A percentile compares a stretch with the other conserved stretches of the same genome.
Conservation (phyloP, 2,888 invertebrate species). For the Nemotelus pantherinus region DNA sequence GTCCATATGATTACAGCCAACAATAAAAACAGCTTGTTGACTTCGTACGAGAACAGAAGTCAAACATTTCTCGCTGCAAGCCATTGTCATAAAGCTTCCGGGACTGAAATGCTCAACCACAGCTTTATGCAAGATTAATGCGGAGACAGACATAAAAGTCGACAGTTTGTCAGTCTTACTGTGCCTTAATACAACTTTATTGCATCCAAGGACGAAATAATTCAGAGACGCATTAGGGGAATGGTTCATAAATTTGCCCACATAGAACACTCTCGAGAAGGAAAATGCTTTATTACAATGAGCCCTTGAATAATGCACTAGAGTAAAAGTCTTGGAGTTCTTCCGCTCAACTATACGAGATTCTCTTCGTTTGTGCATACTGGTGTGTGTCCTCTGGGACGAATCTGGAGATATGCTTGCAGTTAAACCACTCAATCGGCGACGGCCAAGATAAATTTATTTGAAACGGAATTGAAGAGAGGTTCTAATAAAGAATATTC, state of each 20-base stretch:
- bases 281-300: slow-evolving; percentile 56
- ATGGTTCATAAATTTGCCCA: slow-evolving; percentile 51
- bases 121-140: slow-evolving; percentile 52
- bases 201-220: slow-evolving; percentile 51
- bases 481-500: slow-evolving; percentile 20
- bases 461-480: not conserved
- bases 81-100: slow-evolving; percentile 28
- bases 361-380: not conserved
- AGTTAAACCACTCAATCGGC: slow-evolving; percentile 6
- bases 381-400: not conserved
- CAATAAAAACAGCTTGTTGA: slow-evolving; percentile 10
- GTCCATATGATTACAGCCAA: slow-evolving; percentile 5
- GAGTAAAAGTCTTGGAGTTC: slow-evolving; percentile 53
- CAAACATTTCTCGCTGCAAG: slow-evolving; percentile 6
- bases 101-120: slow-evolving; percentile 21
- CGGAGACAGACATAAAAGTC: slow-evolving; percentile 47
- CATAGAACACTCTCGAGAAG: slow-evolving; percentile 48
- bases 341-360: slow-evolving; percentile 40
- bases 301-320: slow-evolving; percentile 55
- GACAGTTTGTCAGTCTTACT: slow-evolving; percentile 51
- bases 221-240: slow-evolving; percentile 51
- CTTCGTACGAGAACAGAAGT: not conserved
- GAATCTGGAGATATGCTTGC: not conserved
- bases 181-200: slow-evolving; percentile 51
- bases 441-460: slow-evolving; percentile 30